Base-by-base conservation (phyloP, 2,888 invertebrate species). In the Lasioglossum pauxillum region DNA sequence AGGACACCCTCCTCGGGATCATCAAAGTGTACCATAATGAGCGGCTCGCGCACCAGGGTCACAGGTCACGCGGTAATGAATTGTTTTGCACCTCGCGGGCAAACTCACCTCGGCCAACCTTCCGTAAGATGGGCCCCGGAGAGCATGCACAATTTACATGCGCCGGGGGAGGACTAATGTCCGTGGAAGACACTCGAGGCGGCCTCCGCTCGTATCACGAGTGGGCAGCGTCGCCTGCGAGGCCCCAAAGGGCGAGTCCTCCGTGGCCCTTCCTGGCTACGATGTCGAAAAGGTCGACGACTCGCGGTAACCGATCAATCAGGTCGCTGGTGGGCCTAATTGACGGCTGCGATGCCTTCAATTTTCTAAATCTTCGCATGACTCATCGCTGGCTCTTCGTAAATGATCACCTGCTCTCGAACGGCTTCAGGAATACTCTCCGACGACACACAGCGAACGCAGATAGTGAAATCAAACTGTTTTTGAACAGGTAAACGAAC, bases 21-120 rank as follows among this genome's bases (percentile, higher is more conserved):
- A 94, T 94, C 94, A 95, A 94, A 94, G 94, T 92, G 92, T 90
- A 82, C 92, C 93, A 93, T 95, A 94, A 95, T 95, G 94, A 95
- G 94, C 93, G 92, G 90, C 94, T 93, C 93, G 93, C 93, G 93
- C 92, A 91, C 83, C 85, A 82, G 82, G 94, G 93, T 94, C 93
- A 88, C 79, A 90, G 94, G 92, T 93, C 93, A 91, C 85, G 85
- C 87, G 91, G 93, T 95, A 94, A 95, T 94, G 94, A 94, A 94
- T 95, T 94, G 94, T 94, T 95, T 95, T 94, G 92, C 94, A 94
- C 94, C 94, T 95, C 92, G 92, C 91, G 91, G 94, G 92, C 93
- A 93, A 89, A 90, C 82, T 84, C 69, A 85, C 74, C 83, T 75
- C 80, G 86, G 72, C 80, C 73, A 90, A 85, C 88, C 91, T 86